Conservation (phyloP, 2,797 vertebrate species). For the Hydrocynus forskahlii region DNA sequence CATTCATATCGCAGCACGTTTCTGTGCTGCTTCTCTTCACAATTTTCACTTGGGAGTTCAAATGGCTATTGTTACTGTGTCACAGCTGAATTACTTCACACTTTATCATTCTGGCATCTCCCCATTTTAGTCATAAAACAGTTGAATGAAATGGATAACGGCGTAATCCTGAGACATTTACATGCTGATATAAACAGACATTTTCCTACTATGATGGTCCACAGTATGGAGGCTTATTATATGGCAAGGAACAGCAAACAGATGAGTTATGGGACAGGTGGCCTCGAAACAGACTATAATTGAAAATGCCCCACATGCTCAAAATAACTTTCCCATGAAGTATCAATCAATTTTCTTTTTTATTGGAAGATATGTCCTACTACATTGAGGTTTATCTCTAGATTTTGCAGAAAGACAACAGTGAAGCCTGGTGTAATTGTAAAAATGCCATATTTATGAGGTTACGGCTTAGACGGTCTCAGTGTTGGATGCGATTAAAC, state of each 20-base stretch:
- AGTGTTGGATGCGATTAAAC: conserved; percentile 6
- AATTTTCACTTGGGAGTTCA: conserved; percentile 11
- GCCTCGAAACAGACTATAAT: conserved; percentile 28
- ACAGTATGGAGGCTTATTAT: conserved; percentile 8
- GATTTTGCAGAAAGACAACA: conserved; percentile 7
- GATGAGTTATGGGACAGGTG: conserved; percentile 17
- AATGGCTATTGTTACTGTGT: conserved; percentile 18
- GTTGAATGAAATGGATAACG: conserved; percentile 9
- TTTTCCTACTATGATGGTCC: conserved; percentile 1
- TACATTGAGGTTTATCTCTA: conserved; percentile 24
- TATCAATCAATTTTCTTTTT: conserved; percentile 39
- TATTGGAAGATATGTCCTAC: conserved; percentile 21
- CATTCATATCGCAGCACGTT: conserved; percentile 41
- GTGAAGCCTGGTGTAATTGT: background rate
- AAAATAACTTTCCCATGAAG: conserved; percentile 8
- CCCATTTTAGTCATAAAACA: conserved; percentile 12
- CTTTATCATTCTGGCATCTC: conserved; percentile 11
- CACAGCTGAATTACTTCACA: conserved; percentile 17
- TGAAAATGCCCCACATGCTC: conserved; percentile 8
- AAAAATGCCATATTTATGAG: conserved; percentile 20
- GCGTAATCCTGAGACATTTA: conserved; percentile 16
- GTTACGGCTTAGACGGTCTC: conserved; percentile 3
- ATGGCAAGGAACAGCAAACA: conserved; percentile 21
- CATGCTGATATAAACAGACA: conserved; percentile 2
- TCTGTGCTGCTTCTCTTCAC: conserved; percentile 43